Base-by-base conservation (phyloP, 1,140 invertebrate species). In the Medauroidea extradentata region DNA sequence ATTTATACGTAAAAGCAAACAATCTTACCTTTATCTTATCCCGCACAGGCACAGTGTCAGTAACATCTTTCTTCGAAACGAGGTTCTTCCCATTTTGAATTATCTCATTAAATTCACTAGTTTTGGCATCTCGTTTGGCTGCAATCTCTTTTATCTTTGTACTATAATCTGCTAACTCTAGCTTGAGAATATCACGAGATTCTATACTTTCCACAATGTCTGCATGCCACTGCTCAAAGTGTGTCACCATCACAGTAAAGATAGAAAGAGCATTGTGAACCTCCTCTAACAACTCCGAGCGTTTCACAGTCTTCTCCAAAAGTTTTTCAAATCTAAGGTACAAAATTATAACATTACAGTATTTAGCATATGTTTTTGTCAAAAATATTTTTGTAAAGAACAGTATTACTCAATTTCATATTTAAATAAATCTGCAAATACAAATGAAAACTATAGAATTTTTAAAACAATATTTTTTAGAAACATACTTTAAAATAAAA, bases 11-110 rank as follows among this genome's bases (percentile, higher is more conserved):
- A 42, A 42, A 42, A 1, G 39, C 7, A 61, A 19, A 53, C 18
- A 60, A 38, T 51, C 23, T 65, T 72, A 82, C 81, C 75, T 93
- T 94, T 64, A 94, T 86, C 61, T 87, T 86, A 69, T 96, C 93
- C 46, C 93, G 84, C n/a, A 96, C 81, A 2, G 83, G 81, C 19
- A 85, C 85, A 0, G 89, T 89, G 67, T 97, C 94, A 0, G 91
- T 94, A 2, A 94, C 87, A 71, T 96, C 92, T 57, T 93, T 91
- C 75, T 94, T 91, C 5, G 85, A 77, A n/a, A 95, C 82, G 11
- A 97, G 79, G 58, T 85, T 85, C 71, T 90, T 93, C 24, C 93
- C 94, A 56, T 84, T 84, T 4, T 82, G 78, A 21, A 95, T 81
- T 51, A 92, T 83, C 60, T 90, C 85, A 64, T 95, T 91, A 53